phyloP scores from a whole-genome alignment of 2,888 invertebrate genomes.

The Perdita meconis region DNA sequence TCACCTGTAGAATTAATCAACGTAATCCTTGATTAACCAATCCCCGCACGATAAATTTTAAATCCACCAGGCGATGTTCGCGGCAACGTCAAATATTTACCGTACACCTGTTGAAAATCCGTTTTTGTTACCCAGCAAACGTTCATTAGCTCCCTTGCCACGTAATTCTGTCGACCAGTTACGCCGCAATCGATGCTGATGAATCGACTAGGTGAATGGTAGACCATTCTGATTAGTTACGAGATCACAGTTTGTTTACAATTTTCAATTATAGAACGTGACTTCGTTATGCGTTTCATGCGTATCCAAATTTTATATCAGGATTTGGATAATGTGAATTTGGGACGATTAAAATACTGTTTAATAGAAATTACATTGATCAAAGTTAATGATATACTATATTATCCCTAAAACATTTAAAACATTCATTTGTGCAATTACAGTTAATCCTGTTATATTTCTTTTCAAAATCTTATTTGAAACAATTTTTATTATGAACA shows the following conservation, averaged over 20 bases:
- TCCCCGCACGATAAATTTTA: constrained; percentile 20
- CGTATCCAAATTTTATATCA: too few relatives aligned
- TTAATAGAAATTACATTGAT: too few relatives aligned
- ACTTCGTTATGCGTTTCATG: not conserved
- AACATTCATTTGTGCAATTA: too few relatives aligned
- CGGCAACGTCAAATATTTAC: constrained; percentile 24
- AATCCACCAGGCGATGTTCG: not conserved
- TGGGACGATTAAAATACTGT: not conserved
- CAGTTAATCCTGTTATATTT: too few relatives aligned
- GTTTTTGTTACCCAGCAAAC: constrained; percentile 21
- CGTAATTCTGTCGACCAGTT: not conserved
- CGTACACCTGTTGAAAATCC: constrained; percentile 31
- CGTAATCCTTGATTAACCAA: constrained; percentile 2
- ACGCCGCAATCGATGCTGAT: constrained; percentile 6
- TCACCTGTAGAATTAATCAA: not conserved
- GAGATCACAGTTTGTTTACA: not conserved
- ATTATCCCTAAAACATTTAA: too few relatives aligned
- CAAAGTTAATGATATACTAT: too few relatives aligned
- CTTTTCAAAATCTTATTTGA: too few relatives aligned
- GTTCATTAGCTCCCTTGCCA: constrained; percentile 13
- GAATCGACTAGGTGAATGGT: not conserved
- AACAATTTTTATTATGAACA: too few relatives aligned
- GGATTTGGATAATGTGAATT: not conserved
- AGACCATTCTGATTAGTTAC: not conserved
- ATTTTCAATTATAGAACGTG: not conserved